Conservation (phyloP, 37 sponge, comb jelly and placozoan species). For the Hexactinellida sp. region DNA sequence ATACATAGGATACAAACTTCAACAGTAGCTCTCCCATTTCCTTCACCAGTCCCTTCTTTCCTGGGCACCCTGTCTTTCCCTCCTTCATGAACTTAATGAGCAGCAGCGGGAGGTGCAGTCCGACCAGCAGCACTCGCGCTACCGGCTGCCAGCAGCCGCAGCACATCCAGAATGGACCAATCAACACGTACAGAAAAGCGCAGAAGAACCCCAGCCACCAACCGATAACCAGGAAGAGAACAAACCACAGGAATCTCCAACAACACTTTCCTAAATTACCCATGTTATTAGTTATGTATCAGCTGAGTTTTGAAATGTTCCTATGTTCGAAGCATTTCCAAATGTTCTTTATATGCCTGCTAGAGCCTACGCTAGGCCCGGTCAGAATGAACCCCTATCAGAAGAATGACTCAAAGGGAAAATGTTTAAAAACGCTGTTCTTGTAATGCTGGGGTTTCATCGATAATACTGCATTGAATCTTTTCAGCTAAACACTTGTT, state of each 20-base stretch:
- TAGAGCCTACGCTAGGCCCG: too few relatives aligned
- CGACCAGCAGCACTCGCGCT: neutral
- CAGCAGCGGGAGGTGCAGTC: neutral
- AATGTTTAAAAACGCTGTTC: neutral
- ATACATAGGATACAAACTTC: neutral
- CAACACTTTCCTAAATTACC: neutral
- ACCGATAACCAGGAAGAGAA: neutral
- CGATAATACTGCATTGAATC: too few relatives aligned
- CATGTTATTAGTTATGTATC: neutral
- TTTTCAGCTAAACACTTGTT: too few relatives aligned
- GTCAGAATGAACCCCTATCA: neutral
- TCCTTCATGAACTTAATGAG: constrained; percentile 2
- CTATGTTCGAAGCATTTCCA: too few relatives aligned
- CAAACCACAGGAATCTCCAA: neutral
- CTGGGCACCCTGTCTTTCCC: neutral
- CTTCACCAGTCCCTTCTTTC: neutral
- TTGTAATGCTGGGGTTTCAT: neutral
- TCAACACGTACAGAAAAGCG: neutral
- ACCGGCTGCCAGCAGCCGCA: neutral
- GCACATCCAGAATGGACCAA: constrained; percentile 12
- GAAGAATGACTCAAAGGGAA: neutral
- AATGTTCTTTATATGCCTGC: too few relatives aligned
- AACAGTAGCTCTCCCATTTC: constrained; percentile 12
- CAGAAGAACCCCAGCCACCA: constrained; percentile 13
- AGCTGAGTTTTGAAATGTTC: too few relatives aligned